These are phyloP conservation scores for Psammodynastes pulverulentus DNA, from an alignment of 2,113 vertebrate genomes.

Conservation along the genomic window DNA sequence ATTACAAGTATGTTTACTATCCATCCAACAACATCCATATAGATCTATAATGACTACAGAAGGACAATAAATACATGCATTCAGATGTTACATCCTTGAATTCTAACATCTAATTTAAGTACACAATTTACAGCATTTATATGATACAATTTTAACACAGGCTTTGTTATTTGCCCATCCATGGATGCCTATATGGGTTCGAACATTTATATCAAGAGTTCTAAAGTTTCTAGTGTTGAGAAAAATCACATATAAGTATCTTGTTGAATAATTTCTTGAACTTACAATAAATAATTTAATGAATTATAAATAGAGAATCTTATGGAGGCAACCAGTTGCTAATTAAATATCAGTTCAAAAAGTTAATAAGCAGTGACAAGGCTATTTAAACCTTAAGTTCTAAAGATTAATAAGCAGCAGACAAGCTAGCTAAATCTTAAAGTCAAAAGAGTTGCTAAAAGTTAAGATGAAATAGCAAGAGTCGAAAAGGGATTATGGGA, in stretches of 20 bases:
- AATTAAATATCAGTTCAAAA: neutral
- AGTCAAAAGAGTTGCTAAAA: neutral
- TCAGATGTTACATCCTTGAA: neutral
- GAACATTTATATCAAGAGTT: neutral
- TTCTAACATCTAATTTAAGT: neutral
- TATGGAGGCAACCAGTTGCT: neutral
- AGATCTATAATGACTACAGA: neutral
- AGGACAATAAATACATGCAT: neutral
- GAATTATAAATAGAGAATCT: neutral
- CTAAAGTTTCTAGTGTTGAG: neutral
- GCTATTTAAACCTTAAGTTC: neutral
- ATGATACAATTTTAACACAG: neutral
- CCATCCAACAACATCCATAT: neutral
- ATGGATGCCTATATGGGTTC: neutral
- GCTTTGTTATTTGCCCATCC: neutral
- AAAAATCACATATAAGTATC: neutral
- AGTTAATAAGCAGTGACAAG: neutral
- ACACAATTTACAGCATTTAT: neutral
- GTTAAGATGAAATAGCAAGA: neutral
- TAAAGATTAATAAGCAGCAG: neutral
- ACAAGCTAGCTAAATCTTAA: neutral
- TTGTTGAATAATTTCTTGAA: neutral
- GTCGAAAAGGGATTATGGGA: neutral
- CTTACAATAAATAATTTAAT: neutral
- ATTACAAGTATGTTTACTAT: neutral